A percentile compares a stretch with the other conserved stretches of the same genome.
Evolutionary conservation across 2,797 vertebrate genomes (phyloP).

Genomic region (Menidia menidia): DNA sequence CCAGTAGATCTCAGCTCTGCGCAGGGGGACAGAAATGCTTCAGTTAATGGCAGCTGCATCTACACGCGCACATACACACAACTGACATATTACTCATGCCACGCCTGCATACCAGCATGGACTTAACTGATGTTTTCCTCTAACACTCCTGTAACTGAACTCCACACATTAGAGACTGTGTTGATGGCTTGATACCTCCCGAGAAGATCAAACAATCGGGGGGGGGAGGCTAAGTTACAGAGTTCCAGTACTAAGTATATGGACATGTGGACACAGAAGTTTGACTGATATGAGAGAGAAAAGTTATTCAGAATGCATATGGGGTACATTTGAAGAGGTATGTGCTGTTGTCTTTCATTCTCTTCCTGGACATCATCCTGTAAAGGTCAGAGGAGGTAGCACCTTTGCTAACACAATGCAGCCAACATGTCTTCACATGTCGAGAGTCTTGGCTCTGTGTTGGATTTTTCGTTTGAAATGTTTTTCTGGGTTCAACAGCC

Average conservation of each 20-base stretch:
- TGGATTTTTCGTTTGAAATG: constrained; percentile 75
- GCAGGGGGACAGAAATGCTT: constrained; percentile 47
- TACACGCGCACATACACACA: constrained; percentile 18
- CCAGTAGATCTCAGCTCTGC: constrained; percentile 92
- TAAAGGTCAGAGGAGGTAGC: constrained; percentile 38
- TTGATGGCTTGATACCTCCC: constrained; percentile 69
- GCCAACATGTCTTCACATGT: constrained; percentile 50
- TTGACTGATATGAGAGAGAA: constrained; percentile 5
- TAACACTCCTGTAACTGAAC: constrained; percentile 66
- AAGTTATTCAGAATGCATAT: background rate
- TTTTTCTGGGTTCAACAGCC: constrained; percentile 65
- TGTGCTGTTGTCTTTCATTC: background rate
- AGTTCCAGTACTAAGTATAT: background rate
- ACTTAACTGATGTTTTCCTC: constrained; percentile 74
- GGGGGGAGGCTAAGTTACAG: constrained; percentile 23
- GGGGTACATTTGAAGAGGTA: background rate
- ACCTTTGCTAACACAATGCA: constrained; percentile 39
- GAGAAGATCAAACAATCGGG: constrained; percentile 53
- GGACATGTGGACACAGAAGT: constrained; percentile 7
- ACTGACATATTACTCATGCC: constrained; percentile 52
- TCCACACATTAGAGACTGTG: constrained; percentile 66
- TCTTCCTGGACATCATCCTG: constrained; percentile 9
- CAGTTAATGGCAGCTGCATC: constrained; percentile 55
- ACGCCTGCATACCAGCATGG: constrained; percentile 41
- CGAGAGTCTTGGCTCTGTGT: constrained; percentile 39